Evolutionary conservation across 2,113 vertebrate genomes (phyloP).

Genomic region (Delphinus delphis): DNA sequence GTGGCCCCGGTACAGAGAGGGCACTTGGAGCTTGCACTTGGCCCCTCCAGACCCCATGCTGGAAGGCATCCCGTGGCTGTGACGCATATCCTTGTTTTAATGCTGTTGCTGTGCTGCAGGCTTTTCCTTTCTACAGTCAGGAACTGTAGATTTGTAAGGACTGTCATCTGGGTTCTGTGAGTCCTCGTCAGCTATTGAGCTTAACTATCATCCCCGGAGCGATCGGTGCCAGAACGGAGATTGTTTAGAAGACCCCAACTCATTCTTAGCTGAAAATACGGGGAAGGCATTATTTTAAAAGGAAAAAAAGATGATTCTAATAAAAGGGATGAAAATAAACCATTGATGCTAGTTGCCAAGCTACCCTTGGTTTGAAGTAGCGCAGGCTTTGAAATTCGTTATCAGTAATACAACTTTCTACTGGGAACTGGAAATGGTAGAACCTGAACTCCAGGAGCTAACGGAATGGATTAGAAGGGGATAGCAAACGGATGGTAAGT

Average conservation of each 20-base stretch:
- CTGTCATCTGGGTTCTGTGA: not conserved
- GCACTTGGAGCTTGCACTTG: not conserved
- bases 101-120: not conserved
- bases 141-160: not conserved
- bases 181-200: not conserved
- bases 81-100: not conserved
- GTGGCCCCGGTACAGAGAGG: not conserved
- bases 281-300: not conserved
- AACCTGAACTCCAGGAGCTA: not conserved
- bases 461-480: not conserved
- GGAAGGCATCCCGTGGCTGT: not conserved
- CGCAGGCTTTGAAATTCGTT: not conserved
- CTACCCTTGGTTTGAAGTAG: not conserved
- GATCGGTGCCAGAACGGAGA: not conserved
- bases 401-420: not conserved
- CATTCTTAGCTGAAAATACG: constrained; percentile 11
- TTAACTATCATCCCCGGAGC: not conserved
- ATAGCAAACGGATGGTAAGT: not conserved
- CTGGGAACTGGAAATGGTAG: not conserved
- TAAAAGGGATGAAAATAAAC: not conserved
- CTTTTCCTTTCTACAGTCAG: not conserved
- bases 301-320: not conserved
- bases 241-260: not conserved
- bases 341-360: not conserved
- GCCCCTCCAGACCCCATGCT: not conserved